Base-by-base conservation (phyloP, 2,797 vertebrate species). In the Neosilurus hyrtlii region DNA sequence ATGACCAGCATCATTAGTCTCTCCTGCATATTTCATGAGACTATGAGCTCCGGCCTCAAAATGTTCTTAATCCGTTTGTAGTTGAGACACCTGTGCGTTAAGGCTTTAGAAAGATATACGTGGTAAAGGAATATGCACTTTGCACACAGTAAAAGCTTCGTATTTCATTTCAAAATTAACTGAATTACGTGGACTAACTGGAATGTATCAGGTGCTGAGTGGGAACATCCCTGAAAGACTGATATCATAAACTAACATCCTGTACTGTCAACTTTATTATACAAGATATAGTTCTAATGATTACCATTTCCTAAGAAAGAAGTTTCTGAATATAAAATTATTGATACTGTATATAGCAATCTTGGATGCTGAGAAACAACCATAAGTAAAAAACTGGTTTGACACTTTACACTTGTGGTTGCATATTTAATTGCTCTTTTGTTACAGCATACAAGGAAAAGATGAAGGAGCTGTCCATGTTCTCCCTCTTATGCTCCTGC, bases 381-480 rank as follows among this genome's bases (percentile, higher is more conserved):
- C 26, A 15, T 0, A 0, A n/a, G 54, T 16, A 49, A 77, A 77
- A 52, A 35, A 30, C 6, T 65, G 0, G 4, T 65, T 11, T 20
- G n/a, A 22, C 8, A 51, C 37, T 26, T 63, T 78, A 22, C n/a
- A 26, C 74, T 62, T 43, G 43, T 2, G 20, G 74, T 1, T 61
- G 35, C 35, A 9, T 76, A 62, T 24, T 79, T 52, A 65, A 77
- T 88, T 54, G 86, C 85, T 86, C 0, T 83, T 49, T n/a, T 82
- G 89, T 91, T 84, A 11, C 94, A 99, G 98, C 98, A 83, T 99
- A 99, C 94, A 99, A 98, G 92, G 97, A 99, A 94, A 99, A 99
- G 94, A 99, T 99, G 97, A 99, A 99, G 96, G 98, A 99, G 93
- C 89, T 99, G 72, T 98, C 97, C 0, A 95, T 99, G 90, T 92